Conservation (phyloP, 2,113 vertebrate genomes). For the Heptranchias perlo region DNA sequence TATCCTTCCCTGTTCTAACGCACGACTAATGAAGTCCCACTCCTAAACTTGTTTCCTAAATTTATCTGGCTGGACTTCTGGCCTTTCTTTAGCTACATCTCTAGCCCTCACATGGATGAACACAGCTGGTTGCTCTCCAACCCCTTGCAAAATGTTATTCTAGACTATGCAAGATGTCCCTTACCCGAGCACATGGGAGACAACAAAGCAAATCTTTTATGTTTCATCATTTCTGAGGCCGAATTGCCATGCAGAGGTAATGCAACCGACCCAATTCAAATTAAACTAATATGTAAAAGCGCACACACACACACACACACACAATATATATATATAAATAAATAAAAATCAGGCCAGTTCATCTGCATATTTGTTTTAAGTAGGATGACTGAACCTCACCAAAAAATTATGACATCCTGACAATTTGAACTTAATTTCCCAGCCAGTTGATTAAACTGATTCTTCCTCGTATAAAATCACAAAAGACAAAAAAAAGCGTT, state of each 20-base stretch:
- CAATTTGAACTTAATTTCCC: slow-evolving; percentile 35
- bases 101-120: background rate
- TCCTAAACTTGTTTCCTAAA: background rate
- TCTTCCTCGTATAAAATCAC: background rate
- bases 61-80: background rate
- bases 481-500: background rate
- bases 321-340: too few relatives aligned
- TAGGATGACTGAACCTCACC: background rate
- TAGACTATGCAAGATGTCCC: background rate
- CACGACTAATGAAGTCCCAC: background rate
- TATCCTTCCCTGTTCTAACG: background rate
- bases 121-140: background rate
- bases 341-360: background rate
- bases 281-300: background rate
- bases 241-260: background rate
- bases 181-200: background rate
- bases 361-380: background rate
- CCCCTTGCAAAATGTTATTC: too few relatives aligned
- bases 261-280: background rate
- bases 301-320: too few relatives aligned
- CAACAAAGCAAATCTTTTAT: background rate
- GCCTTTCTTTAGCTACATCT: background rate
- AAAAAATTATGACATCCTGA: slow-evolving; percentile 29
- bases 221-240: background rate
- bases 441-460: slow-evolving; percentile 38